These are phyloP conservation scores for Furnarius figulus DNA, from an alignment of 2,113 vertebrate species.

Conservation along the genomic window DNA sequence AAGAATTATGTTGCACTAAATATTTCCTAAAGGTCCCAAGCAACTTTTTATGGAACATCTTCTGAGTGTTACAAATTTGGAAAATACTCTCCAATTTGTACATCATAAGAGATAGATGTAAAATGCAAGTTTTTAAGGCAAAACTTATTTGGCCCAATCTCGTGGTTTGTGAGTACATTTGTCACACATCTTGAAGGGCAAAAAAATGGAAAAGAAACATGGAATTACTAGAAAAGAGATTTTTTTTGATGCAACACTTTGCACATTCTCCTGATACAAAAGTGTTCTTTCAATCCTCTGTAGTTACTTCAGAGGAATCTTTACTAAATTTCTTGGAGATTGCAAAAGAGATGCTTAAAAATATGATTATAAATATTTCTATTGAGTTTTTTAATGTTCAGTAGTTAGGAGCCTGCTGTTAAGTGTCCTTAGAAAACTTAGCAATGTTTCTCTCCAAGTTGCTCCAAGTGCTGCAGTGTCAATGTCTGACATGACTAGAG, in stretches of 20 bases:
- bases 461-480: neutral
- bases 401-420: neutral
- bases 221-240: neutral
- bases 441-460: neutral
- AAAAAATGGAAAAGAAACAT: neutral
- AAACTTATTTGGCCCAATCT: neutral
- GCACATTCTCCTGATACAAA: neutral
- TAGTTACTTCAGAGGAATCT: neutral
- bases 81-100: neutral
- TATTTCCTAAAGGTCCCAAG: neutral
- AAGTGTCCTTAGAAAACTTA: neutral
- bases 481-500: neutral
- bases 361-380: neutral
- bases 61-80: neutral
- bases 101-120: neutral
- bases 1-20: neutral
- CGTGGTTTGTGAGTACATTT: neutral
- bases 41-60: neutral
- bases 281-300: neutral
- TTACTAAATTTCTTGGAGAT: neutral
- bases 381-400: neutral
- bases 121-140: neutral
- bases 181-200: neutral
- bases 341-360: neutral
- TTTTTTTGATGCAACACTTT: fast-evolving